phyloP scores from a whole-genome alignment of 2,113 vertebrate species.

The Crotalus horridus region DNA sequence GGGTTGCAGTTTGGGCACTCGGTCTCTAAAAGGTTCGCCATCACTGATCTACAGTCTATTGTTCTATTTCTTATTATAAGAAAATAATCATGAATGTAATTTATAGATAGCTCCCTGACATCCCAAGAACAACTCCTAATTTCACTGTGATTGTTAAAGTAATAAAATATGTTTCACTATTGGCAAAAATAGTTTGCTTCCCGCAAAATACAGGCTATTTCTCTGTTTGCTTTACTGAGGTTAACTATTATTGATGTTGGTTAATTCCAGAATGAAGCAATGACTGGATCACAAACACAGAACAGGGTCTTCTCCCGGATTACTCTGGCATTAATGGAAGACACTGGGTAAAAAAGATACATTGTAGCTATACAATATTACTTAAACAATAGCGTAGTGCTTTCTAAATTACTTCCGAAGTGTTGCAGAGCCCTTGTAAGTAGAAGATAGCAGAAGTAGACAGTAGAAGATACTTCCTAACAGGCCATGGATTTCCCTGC shows the following conservation, averaged over 20 bases:
- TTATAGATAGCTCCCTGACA: not conserved
- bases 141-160: not conserved
- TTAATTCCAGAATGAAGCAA: slow-evolving; percentile 91
- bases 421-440: not conserved
- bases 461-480: not conserved
- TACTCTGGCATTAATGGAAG: slow-evolving; percentile 96
- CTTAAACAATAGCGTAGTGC: not conserved
- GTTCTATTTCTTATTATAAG: not conserved
- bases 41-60: not conserved
- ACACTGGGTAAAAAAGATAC: slow-evolving; percentile 81
- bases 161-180: not conserved
- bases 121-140: not conserved
- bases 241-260: slow-evolving; percentile 23
- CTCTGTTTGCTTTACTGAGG: not conserved
- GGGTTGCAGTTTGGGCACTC: no score
- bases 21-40: no score
- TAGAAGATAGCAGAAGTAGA: no score
- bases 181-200: not conserved
- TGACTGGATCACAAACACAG: slow-evolving; percentile 98
- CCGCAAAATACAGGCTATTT: not conserved
- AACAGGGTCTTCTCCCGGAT: slow-evolving; percentile 94
- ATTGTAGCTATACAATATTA: not conserved
- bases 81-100: not conserved
- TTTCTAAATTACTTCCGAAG: not conserved
- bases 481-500: not conserved